phyloP scores from a whole-genome alignment of 2,797 vertebrate genomes.

The Diplodus sargus region DNA sequence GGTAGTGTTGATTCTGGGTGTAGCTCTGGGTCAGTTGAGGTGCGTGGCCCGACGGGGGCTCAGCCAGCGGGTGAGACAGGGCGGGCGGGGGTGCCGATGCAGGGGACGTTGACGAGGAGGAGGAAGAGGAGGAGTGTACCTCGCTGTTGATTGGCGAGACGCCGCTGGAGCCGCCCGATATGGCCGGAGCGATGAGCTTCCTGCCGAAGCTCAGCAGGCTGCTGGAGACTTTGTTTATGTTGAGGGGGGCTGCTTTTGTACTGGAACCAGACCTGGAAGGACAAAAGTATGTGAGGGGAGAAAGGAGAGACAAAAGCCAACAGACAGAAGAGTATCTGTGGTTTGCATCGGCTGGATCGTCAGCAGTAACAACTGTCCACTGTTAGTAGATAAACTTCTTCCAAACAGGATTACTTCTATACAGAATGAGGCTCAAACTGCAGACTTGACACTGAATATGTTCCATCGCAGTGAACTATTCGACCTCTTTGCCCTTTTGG shows the following conservation, averaged over 20 bases:
- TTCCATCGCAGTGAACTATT: background rate
- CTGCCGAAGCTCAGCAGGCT: conserved; percentile 95
- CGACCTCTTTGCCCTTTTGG: too few species aligned
- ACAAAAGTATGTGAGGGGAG: accelerated
- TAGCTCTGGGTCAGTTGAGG: conserved; percentile 54
- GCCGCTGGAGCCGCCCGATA: conserved; percentile 78
- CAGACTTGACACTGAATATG: background rate
- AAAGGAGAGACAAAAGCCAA: background rate
- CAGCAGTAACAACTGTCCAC: too few species aligned
- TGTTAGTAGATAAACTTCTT: too few species aligned
- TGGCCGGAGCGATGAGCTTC: conserved; percentile 94
- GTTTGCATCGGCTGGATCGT: background rate
- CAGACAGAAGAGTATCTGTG: background rate
- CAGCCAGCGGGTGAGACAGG: conserved; percentile 59
- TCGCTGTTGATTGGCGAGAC: conserved; percentile 80
- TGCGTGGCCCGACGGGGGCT: conserved; percentile 64
- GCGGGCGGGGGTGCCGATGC: conserved; percentile 36
- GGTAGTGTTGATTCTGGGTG: conserved; percentile 85
- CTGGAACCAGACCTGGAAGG: conserved; percentile 56
- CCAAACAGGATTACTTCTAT: background rate
- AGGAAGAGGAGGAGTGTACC: conserved; percentile 68
- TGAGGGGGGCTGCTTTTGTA: conserved; percentile 89
- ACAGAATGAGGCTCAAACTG: background rate
- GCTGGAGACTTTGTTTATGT: conserved; percentile 98
- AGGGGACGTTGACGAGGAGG: conserved; percentile 56